Conservation (phyloP, 2,113 vertebrate genomes). For the Columba livia region DNA sequence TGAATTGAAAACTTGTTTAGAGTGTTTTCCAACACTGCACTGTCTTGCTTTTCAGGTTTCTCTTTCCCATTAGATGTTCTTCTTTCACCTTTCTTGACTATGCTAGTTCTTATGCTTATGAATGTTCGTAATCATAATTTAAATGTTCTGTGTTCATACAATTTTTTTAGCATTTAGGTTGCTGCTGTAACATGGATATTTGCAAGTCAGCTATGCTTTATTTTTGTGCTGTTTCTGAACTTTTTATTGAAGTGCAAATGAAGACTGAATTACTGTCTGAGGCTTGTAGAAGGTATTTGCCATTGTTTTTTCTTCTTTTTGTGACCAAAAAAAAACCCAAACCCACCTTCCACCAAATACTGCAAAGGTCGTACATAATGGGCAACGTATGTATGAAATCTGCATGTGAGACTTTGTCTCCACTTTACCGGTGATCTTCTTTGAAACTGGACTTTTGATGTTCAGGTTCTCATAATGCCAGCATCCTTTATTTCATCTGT, state of each 20-base stretch:
- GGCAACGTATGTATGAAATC: neutral
- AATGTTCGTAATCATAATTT: neutral
- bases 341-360: neutral
- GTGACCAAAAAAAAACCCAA: neutral
- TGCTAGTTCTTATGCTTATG: neutral
- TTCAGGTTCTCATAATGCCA: neutral
- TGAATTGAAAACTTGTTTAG: neutral
- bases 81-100: neutral
- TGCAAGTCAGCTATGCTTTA: neutral
- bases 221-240: neutral
- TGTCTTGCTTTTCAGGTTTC: constrained; percentile 41
- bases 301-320: neutral
- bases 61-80: neutral
- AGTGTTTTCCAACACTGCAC: neutral
- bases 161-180: neutral
- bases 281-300: neutral
- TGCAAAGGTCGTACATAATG: neutral
- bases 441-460: neutral
- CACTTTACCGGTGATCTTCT: neutral
- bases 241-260: neutral
- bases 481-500: neutral
- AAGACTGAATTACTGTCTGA: neutral
- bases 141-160: neutral
- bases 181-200: neutral
- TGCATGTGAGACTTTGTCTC: neutral